These are phyloP conservation scores for Rhipidura dahli DNA, from an alignment of 2,113 vertebrate species.

Conservation along the genomic window DNA sequence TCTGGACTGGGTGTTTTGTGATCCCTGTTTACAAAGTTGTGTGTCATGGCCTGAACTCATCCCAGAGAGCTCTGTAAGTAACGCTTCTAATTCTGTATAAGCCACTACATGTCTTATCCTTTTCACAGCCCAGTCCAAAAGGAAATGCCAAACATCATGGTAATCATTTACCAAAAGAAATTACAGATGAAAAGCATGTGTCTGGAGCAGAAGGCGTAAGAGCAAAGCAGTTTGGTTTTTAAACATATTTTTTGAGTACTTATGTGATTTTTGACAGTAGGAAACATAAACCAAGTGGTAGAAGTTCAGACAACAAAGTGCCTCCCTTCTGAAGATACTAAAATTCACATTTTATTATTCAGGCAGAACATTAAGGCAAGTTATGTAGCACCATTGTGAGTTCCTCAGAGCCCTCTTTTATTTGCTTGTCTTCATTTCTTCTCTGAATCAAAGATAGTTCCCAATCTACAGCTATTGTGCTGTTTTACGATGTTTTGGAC, in stretches of 20 bases:
- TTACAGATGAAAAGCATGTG: neutral
- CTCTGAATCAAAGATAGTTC: neutral
- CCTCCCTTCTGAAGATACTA: neutral
- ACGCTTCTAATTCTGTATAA: neutral
- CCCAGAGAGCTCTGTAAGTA: neutral
- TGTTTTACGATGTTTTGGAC: neutral
- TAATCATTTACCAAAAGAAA: neutral
- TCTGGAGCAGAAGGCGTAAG: neutral
- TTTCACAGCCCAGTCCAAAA: neutral
- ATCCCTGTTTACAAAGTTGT: neutral
- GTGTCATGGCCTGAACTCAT: neutral
- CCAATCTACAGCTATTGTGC: neutral
- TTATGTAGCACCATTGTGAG: neutral
- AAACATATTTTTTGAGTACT: neutral
- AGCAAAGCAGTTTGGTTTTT: neutral
- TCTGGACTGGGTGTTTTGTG: neutral
- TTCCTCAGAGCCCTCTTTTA: neutral
- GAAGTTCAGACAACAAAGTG: neutral
- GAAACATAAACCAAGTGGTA: neutral
- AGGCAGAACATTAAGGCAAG: neutral
- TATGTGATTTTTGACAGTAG: neutral
- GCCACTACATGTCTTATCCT: neutral
- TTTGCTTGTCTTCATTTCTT: neutral
- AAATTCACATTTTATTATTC: neutral
- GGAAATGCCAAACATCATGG: neutral